Conservation (phyloP, 2,113 vertebrate genomes). For the Stigmatopora nigra region DNA sequence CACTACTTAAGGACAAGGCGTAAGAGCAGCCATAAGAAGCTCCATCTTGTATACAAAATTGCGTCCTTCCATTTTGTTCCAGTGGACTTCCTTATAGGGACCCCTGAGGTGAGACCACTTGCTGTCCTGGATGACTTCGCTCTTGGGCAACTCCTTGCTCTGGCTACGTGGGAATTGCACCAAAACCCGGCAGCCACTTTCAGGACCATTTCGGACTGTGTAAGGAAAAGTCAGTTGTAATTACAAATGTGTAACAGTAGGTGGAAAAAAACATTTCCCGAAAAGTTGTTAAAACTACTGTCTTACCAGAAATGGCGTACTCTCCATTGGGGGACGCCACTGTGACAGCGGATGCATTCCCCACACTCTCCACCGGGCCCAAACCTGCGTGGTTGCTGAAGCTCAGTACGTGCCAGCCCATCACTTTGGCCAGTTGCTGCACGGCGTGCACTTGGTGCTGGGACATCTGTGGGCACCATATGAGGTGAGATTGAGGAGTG, state of each 20-base stretch:
- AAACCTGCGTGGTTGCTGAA: conserved; percentile 94
- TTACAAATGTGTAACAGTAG: no score
- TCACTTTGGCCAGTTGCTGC: conserved; percentile 96
- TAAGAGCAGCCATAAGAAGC: conserved; percentile 92
- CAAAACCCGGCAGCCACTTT: conserved; percentile 90
- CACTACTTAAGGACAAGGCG: conserved; percentile 69
- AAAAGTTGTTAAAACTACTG: no score
- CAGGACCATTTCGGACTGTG: conserved; percentile 89
- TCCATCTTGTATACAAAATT: conserved; percentile 99
- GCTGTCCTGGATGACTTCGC: conserved; percentile 83
- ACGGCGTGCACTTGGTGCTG: conserved; percentile 97
- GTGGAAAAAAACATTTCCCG: no score
- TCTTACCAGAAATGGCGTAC: conserved; percentile 87
- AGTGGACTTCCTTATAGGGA: conserved; percentile 86
- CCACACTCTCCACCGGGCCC: conserved; percentile 90
- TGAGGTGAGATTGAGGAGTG: background rate
- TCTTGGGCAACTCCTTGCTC: conserved; percentile 87
- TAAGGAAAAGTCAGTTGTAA: background rate
- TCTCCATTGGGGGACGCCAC: conserved; percentile 90
- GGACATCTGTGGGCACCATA: conserved; percentile 79
- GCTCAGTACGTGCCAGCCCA: conserved; percentile 97
- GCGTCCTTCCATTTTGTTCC: conserved; percentile 94
- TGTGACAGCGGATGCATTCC: conserved; percentile 90
- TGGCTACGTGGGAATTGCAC: conserved; percentile 90
- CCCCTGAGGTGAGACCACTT: conserved; percentile 94